Percentiles rank a stretch among this genome's conserved stretches.
These are phyloP conservation scores for Himalopsyche japonica DNA, from an alignment of 2,888 invertebrate species.

Conservation along the genomic window DNA sequence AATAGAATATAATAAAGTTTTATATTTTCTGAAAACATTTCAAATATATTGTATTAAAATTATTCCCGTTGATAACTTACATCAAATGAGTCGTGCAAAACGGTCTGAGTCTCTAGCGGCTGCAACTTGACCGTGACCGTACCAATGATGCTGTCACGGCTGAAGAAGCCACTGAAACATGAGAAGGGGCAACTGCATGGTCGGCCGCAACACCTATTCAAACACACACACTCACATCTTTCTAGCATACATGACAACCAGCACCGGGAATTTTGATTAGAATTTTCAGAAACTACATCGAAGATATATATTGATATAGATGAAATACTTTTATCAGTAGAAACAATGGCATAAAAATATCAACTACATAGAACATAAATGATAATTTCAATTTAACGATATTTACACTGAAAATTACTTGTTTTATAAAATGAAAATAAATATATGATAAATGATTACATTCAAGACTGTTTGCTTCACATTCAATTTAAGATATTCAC, in stretches of 20 bases:
- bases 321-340: background rate
- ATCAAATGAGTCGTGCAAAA: conserved; percentile 89
- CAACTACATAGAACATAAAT: too few species aligned
- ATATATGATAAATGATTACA: background rate
- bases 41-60: background rate
- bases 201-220: conserved; percentile 44
- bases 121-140: conserved; percentile 81
- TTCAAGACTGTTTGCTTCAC: background rate
- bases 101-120: conserved; percentile 85
- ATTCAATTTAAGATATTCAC: background rate
- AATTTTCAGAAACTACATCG: background rate
- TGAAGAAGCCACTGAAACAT: conserved; percentile 88
- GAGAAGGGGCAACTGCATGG: conserved; percentile 46
- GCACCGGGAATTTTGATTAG: background rate
- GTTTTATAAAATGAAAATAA: too few species aligned
- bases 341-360: too few species aligned
- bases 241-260: conserved; percentile 2
- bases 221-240: conserved; percentile 20
- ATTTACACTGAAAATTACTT: too few species aligned
- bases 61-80: conserved; percentile 66
- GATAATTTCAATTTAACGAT: too few species aligned
- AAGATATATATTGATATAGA: background rate
- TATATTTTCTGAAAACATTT: too few species aligned
- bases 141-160: conserved; percentile 85
- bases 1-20: too few species aligned